Conservation (phyloP, 1,140 invertebrate genomes). For the Drosophila kurseongensis region DNA sequence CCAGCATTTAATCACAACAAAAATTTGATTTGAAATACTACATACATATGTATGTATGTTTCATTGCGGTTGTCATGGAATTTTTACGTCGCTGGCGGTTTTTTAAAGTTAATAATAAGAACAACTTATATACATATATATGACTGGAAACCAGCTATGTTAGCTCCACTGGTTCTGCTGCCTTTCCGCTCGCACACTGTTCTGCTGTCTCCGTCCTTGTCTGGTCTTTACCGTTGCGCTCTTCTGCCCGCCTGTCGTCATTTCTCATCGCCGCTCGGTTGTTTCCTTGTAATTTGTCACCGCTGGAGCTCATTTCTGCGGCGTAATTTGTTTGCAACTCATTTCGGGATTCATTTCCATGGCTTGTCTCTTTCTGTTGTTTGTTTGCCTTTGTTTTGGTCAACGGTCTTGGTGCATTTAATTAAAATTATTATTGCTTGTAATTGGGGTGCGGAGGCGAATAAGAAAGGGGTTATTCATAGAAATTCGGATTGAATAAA, state of each 20-base stretch:
- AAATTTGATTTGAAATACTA: too few species aligned
- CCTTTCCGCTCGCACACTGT: slow-evolving; percentile 13
- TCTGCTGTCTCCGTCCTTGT: slow-evolving; percentile 17
- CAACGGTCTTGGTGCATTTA: slow-evolving; percentile 48
- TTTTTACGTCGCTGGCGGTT: neutral
- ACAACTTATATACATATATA: too few species aligned
- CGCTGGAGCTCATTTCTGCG: slow-evolving; percentile 78
- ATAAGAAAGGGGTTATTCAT: slow-evolving; percentile 17
- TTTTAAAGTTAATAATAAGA: too few species aligned
- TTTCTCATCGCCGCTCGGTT: slow-evolving; percentile 68
- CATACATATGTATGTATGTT: too few species aligned
- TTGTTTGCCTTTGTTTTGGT: slow-evolving; percentile 55
- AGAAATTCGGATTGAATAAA: neutral
- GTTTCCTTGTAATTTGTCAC: slow-evolving; percentile 80
- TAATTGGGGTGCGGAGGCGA: slow-evolving; percentile 24
- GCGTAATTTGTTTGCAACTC: slow-evolving; percentile 79
- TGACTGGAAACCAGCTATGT: slow-evolving; percentile 10
- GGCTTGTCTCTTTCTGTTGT: slow-evolving; percentile 29
- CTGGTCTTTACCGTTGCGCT: slow-evolving; percentile 44
- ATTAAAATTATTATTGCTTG: slow-evolving; percentile 69
- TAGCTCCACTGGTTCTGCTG: slow-evolving; percentile 9
- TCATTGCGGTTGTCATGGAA: too few species aligned
- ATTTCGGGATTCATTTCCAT: slow-evolving; percentile 63
- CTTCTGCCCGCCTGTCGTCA: slow-evolving; percentile 68
- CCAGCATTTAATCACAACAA: too few species aligned